phyloP scores from a whole-genome alignment of 92 coral and sea anemone species.

The Chrysogorgia sp. region DNA sequence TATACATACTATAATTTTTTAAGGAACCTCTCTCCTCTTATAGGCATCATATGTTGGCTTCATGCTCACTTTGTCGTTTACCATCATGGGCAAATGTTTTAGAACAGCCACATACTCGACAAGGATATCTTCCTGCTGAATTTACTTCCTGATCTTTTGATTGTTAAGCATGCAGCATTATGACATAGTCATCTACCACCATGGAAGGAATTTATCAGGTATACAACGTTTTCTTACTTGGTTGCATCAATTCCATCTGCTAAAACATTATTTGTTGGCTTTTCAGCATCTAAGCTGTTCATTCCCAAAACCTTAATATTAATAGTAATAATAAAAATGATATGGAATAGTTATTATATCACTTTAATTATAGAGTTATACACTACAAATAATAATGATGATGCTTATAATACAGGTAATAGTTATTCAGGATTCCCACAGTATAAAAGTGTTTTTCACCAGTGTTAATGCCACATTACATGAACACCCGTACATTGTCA shows the following conservation, averaged over 20 bases:
- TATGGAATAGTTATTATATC: no score
- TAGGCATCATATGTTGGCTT: no score
- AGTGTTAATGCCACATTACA: no score
- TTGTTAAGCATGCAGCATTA: conserved; percentile 45
- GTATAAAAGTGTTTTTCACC: no score
- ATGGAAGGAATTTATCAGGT: conserved; percentile 53
- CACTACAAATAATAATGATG: not conserved
- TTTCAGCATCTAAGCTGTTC: conserved; percentile 32
- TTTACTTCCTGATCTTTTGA: conserved; percentile 42
- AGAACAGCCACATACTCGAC: conserved; percentile 50
- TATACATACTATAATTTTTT: no score
- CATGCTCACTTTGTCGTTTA: conserved; percentile 39
- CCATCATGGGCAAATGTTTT: conserved; percentile 59
- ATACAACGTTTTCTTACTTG: conserved; percentile 43
- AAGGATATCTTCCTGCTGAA: conserved; percentile 63
- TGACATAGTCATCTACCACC: conserved; percentile 70
- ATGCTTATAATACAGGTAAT: not conserved
- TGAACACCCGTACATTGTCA: no score
- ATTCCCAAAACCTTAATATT: conserved; percentile 22
- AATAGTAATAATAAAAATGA: not conserved
- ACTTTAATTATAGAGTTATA: no score
- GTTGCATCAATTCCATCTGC: conserved; percentile 37
- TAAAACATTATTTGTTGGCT: conserved; percentile 46
- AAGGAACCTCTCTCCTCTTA: no score
- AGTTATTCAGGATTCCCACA: no score